Percentiles rank a stretch among this genome's conserved stretches.
phyloP scores from a whole-genome alignment of 2,888 invertebrate species.

The Lomographa bimaculata region DNA sequence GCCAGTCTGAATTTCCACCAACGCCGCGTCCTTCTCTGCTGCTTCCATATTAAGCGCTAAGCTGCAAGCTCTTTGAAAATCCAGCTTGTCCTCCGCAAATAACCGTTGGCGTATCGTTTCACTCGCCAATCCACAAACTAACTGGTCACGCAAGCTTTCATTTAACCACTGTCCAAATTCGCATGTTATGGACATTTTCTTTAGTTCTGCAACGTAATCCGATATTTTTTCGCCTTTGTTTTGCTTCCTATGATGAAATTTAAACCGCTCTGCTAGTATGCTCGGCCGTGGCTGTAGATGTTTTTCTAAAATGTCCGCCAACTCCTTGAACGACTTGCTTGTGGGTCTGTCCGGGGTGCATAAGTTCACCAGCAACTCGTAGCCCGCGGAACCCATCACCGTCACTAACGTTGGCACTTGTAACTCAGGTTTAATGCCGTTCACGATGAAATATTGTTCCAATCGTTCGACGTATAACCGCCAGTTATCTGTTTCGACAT shows the following conservation, averaged over 20 bases:
- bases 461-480: neutral
- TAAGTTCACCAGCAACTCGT: too few relatives aligned
- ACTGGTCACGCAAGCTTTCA: too few relatives aligned
- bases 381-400: too few relatives aligned
- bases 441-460: conserved; percentile 11
- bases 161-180: neutral
- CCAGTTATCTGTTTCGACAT: too few relatives aligned
- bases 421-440: neutral
- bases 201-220: conserved; percentile 8
- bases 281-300: too few relatives aligned
- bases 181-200: conserved; percentile 3
- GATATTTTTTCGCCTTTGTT: conserved; percentile 1
- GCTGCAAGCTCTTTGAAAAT: too few relatives aligned
- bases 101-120: too few relatives aligned
- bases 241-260: conserved; percentile 14
- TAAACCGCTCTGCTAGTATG: conserved; percentile 12
- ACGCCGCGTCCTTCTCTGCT: conserved; percentile 16
- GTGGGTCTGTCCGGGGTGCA: too few relatives aligned
- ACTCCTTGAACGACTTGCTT: too few relatives aligned
- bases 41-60: conserved; percentile 11
- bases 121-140: too few relatives aligned
- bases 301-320: too few relatives aligned
- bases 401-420: conserved; percentile 13
- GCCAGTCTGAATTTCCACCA: conserved; percentile 2
- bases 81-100: too few relatives aligned